Percentiles rank a stretch among this genome's conserved stretches.
phyloP scores from a whole-genome alignment of 2,797 vertebrate genomes.

The Diceros bicornis region DNA sequence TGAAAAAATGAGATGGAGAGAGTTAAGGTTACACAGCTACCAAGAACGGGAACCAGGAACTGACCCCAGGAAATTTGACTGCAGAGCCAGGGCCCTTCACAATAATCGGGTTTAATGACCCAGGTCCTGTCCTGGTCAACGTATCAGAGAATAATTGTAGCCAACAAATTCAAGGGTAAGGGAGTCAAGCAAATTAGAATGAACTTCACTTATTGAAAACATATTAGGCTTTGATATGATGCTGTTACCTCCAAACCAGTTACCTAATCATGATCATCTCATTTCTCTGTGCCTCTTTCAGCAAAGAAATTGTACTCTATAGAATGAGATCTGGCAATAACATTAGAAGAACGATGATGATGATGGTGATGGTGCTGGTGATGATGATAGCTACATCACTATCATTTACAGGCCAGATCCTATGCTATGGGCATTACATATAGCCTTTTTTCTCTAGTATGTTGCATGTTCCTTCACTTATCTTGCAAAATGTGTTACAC shows the following conservation, averaged over 20 bases:
- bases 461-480: background rate
- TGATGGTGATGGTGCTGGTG: too few species aligned
- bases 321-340: background rate
- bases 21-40: background rate
- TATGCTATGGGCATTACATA: rapidly evolving
- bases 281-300: background rate
- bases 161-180: background rate
- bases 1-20: background rate
- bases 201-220: conserved; percentile 37
- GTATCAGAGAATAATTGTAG: background rate
- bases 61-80: background rate
- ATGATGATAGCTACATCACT: too few species aligned
- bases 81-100: background rate
- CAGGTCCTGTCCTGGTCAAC: background rate
- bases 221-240: background rate
- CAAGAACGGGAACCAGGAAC: background rate
- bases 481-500: conserved; percentile 2
- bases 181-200: conserved; percentile 23
- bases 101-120: background rate
- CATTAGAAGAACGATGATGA: background rate
- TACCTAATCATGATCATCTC: background rate
- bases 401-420: too few species aligned
- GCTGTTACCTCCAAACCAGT: background rate
- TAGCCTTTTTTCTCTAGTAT: background rate
- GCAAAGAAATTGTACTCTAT: background rate